These are phyloP conservation scores for Aphelinus atriplicis DNA, from an alignment of 1,140 invertebrate species.

Conservation along the genomic window DNA sequence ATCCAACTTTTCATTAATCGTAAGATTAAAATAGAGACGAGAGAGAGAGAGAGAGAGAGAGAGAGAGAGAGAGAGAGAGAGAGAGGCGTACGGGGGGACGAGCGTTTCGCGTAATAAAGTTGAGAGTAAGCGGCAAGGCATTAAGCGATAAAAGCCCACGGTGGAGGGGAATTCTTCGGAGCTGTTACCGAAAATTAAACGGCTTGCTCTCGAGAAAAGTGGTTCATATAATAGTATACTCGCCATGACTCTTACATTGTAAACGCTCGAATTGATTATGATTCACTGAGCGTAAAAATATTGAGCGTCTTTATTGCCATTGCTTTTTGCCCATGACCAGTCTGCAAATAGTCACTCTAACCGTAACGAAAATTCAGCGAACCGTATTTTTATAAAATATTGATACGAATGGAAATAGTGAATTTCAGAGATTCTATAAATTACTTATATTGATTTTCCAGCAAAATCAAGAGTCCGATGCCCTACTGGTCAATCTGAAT, in stretches of 20 bases:
- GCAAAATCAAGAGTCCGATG: no score
- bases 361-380: no score
- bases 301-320: not conserved
- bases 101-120: conserved; percentile 33
- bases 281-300: conserved; percentile 12
- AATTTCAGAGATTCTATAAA: no score
- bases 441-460: no score
- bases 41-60: not conserved
- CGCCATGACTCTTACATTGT: not conserved
- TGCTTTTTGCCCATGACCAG: not conserved
- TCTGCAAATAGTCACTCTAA: no score
- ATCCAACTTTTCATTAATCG: conserved; percentile 38
- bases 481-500: no score
- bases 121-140: conserved; percentile 26
- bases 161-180: conserved; percentile 21
- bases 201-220: not conserved
- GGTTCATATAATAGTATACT: no score
- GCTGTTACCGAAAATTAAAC: conserved; percentile 36
- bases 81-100: conserved; percentile 3
- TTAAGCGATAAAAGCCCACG: conserved; percentile 31
- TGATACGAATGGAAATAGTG: no score
- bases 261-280: conserved; percentile 18
- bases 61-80: not conserved
- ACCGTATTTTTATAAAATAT: no score
- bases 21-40: conserved; percentile 24